Evolutionary conservation across 2,888 invertebrate species (phyloP).

Genomic region (Nebria salina): DNA sequence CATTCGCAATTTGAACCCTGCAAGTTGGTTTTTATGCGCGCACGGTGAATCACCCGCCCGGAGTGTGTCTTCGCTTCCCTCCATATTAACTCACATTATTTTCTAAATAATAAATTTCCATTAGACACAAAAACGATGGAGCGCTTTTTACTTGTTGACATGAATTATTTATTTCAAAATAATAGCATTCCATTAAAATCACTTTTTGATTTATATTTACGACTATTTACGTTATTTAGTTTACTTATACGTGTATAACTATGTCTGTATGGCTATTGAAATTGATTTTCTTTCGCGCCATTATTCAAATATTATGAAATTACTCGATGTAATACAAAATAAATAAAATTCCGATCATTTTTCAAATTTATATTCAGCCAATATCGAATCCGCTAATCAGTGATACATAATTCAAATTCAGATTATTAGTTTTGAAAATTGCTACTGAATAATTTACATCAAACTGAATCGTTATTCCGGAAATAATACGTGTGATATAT

Average conservation of each 20-base stretch:
- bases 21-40: background rate
- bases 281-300: too few species aligned
- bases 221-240: too few species aligned
- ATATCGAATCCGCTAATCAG: background rate
- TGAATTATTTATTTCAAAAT: background rate
- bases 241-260: too few species aligned
- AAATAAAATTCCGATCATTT: too few species aligned
- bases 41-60: background rate
- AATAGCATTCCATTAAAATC: too few species aligned
- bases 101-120: conserved; percentile 1
- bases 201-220: too few species aligned
- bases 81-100: background rate
- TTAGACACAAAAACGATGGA: background rate
- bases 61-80: background rate
- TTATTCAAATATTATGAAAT: too few species aligned
- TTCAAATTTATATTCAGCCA: background rate
- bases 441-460: background rate
- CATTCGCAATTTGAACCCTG: background rate
- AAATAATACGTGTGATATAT: background rate
- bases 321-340: too few species aligned
- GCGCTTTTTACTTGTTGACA: background rate
- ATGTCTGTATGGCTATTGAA: too few species aligned
- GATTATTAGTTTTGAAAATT: background rate
- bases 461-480: background rate
- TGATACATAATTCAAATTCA: background rate